Evolutionary conservation across 2,797 vertebrate species (phyloP).

Genomic region (Triplophysa yarkandensis): DNA sequence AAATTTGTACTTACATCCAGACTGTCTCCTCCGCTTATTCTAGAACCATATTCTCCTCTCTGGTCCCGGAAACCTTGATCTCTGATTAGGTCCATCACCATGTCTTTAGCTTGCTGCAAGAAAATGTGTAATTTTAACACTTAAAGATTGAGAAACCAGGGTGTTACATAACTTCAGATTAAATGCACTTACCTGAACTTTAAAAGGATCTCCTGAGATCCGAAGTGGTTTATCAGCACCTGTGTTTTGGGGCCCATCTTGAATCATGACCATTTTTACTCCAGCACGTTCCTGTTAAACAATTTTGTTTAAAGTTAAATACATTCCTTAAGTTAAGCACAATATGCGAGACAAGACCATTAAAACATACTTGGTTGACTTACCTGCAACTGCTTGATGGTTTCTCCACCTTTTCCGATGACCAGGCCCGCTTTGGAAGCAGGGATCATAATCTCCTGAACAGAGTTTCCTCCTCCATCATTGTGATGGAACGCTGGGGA

Average conservation of each 20-base stretch:
- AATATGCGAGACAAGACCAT: too few species aligned
- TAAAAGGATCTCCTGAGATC: constrained; percentile 98
- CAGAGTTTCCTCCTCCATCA: constrained; percentile 92
- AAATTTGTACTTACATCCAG: constrained; percentile 83
- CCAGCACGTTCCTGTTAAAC: constrained; percentile 88
- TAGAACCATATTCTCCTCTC: constrained; percentile 95
- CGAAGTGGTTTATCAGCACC: constrained; percentile 97
- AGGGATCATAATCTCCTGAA: constrained; percentile 98
- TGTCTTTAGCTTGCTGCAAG: constrained; percentile 97
- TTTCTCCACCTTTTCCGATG: constrained; percentile 97
- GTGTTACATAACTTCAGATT: too few species aligned
- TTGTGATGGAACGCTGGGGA: constrained; percentile 94
- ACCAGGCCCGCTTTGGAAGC: constrained; percentile 97
- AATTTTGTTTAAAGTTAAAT: background rate
- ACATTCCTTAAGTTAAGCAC: too few species aligned
- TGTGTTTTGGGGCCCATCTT: constrained; percentile 97
- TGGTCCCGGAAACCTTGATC: constrained; percentile 98
- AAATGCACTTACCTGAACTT: constrained; percentile 88
- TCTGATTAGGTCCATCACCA: constrained; percentile 99
- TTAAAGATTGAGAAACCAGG: background rate
- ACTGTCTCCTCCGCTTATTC: constrained; percentile 87
- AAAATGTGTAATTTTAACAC: background rate
- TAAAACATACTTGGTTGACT: background rate
- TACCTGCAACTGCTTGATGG: constrained; percentile 98
- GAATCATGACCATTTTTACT: constrained; percentile 99